phyloP scores from a whole-genome alignment of 2,113 vertebrate genomes.

The Perca flavescens region DNA sequence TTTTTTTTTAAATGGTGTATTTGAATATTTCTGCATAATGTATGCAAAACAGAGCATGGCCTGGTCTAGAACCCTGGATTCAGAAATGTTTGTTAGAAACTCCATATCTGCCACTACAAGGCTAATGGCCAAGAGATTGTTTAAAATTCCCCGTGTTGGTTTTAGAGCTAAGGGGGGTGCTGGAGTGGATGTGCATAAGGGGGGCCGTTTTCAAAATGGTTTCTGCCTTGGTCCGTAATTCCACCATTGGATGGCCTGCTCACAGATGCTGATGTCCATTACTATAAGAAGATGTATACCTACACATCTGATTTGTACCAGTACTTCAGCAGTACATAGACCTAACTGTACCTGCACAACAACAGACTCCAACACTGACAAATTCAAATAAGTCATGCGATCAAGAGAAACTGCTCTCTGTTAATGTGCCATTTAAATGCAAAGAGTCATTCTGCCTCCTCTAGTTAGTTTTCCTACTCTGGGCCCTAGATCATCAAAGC shows the following conservation, averaged over 20 bases:
- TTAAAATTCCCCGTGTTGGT: too few relatives aligned
- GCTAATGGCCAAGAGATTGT: too few relatives aligned
- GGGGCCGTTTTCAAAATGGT: too few relatives aligned
- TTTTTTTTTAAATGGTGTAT: too few relatives aligned
- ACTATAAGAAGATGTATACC: background rate
- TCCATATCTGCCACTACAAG: too few relatives aligned
- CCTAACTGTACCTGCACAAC: conserved; percentile 27
- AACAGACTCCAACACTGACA: conserved; percentile 42
- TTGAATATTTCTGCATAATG: too few relatives aligned
- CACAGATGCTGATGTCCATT: background rate
- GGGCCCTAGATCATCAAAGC: conserved; percentile 68
- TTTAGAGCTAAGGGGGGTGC: too few relatives aligned
- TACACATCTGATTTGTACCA: background rate
- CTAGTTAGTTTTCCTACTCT: conserved; percentile 61
- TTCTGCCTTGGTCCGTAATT: too few relatives aligned
- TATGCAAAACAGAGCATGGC: too few relatives aligned
- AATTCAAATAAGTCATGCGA: conserved; percentile 56
- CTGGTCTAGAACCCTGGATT: too few relatives aligned
- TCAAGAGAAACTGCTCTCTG: conserved; percentile 58
- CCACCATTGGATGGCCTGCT: background rate
- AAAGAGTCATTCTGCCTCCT: conserved; percentile 72
- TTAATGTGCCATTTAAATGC: conserved; percentile 84
- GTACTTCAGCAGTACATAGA: background rate
- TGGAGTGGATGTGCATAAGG: too few relatives aligned
- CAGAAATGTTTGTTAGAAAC: too few relatives aligned